A percentile compares a stretch with the other conserved stretches of the same genome.
Evolutionary conservation across 2,113 vertebrate genomes (phyloP).

Genomic region (Amphilophus citrinellus): DNA sequence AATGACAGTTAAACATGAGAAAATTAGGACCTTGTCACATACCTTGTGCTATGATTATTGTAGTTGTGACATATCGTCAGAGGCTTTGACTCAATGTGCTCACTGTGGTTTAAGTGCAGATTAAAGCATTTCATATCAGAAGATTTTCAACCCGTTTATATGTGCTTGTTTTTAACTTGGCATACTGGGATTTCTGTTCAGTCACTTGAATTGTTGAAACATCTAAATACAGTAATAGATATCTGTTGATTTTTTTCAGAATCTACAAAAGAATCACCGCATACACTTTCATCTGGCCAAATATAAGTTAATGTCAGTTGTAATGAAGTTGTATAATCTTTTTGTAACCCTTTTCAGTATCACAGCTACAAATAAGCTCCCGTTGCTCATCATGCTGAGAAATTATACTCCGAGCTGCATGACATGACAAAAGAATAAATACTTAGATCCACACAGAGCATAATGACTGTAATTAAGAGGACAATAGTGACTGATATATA

Average conservation of each 20-base stretch:
- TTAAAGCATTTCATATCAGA: too few relatives aligned
- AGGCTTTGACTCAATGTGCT: background rate
- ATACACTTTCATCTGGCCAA: background rate
- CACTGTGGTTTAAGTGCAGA: background rate
- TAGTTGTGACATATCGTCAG: background rate
- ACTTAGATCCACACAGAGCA: conserved; percentile 19
- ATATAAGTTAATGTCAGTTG: background rate
- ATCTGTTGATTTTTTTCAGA: background rate
- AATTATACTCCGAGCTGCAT: conserved; percentile 34
- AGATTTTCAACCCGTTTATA: background rate
- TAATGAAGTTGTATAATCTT: conserved; percentile 7
- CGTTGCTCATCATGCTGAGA: conserved; percentile 27
- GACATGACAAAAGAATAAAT: conserved; percentile 28
- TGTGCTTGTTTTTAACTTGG: background rate
- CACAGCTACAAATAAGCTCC: conserved; percentile 35
- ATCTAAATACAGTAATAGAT: background rate
- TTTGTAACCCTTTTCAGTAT: background rate
- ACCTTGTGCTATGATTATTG: background rate
- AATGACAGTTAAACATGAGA: background rate
- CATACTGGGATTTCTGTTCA: background rate
- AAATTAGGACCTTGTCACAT: background rate
- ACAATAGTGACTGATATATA: conserved; percentile 40
- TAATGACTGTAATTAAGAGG: conserved; percentile 60
- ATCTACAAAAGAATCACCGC: background rate
- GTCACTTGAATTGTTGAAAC: background rate